Conservation (phyloP, 1,140 invertebrate genomes). For the Pectinophora gossypiella region DNA sequence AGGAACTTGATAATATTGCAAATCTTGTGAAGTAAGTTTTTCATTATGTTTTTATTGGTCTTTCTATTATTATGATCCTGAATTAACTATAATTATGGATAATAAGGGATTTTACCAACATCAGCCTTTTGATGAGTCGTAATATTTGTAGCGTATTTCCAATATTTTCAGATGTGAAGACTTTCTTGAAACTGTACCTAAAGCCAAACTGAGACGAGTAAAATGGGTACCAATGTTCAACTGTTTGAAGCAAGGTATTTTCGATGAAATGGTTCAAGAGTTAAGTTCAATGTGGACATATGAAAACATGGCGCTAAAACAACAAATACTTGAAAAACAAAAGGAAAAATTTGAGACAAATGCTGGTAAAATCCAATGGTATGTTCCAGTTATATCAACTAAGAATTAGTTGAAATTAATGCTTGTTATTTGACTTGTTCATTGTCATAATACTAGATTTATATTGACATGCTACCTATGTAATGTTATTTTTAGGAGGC, state of each 20-base stretch:
- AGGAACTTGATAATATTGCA: conserved; percentile 59
- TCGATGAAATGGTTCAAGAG: conserved; percentile 60
- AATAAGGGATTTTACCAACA: too few relatives aligned
- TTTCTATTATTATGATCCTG: too few relatives aligned
- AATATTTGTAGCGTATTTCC: too few relatives aligned
- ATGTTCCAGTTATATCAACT: too few relatives aligned
- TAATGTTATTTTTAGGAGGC: too few relatives aligned
- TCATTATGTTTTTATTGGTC: conserved; percentile 1
- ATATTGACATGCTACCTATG: too few relatives aligned
- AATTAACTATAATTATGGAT: too few relatives aligned
- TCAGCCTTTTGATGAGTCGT: too few relatives aligned
- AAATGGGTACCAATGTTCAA: conserved; percentile 69
- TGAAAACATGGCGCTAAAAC: conserved; percentile 63
- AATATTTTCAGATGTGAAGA: conserved; percentile 55
- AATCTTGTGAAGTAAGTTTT: conserved; percentile 49
- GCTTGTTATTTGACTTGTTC: too few relatives aligned
- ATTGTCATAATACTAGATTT: too few relatives aligned
- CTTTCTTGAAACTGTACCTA: conserved; percentile 58
- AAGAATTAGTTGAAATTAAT: too few relatives aligned
- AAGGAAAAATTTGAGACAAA: conserved; percentile 57
- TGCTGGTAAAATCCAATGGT: conserved; percentile 26
- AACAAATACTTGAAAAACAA: conserved; percentile 55
- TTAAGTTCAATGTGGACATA: conserved; percentile 65
- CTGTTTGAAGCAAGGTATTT: conserved; percentile 59
- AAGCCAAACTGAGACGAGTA: conserved; percentile 53